A percentile compares a stretch with the other conserved stretches of the same genome.
Evolutionary conservation across 2,797 vertebrate species (phyloP).

Genomic region (Phataginus tetradactyla): DNA sequence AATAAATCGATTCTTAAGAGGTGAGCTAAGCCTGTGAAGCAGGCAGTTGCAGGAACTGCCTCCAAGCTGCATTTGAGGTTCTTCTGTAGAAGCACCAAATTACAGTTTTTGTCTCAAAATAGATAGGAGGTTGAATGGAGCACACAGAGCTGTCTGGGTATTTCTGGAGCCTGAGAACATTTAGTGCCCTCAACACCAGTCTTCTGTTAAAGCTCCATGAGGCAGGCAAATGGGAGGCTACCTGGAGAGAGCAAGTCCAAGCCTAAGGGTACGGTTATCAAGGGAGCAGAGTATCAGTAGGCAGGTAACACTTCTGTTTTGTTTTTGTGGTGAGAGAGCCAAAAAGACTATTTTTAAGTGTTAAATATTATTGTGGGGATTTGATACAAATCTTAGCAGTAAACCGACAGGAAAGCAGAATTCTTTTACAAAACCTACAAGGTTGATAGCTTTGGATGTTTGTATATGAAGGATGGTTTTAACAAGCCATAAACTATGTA

Average conservation of each 20-base stretch:
- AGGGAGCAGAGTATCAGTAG: constrained; percentile 22
- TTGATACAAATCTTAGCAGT: background rate
- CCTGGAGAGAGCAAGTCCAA: constrained; percentile 63
- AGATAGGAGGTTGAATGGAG: constrained; percentile 81
- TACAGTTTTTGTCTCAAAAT: constrained; percentile 85
- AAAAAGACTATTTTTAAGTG: constrained; percentile 52
- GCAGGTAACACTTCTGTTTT: background rate
- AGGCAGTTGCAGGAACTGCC: constrained; percentile 82
- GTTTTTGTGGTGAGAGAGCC: constrained; percentile 18
- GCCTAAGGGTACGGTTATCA: constrained; percentile 41
- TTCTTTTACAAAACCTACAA: constrained; percentile 19
- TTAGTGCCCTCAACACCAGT: constrained; percentile 81
- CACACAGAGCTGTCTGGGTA: constrained; percentile 79
- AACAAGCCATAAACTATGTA: background rate
- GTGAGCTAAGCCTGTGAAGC: constrained; percentile 76
- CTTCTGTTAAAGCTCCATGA: constrained; percentile 78
- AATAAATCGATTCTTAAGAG: constrained; percentile 79
- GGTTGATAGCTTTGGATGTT: background rate
- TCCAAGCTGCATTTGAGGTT: constrained; percentile 79
- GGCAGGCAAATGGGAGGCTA: constrained; percentile 77
- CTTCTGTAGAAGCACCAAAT: constrained; percentile 83
- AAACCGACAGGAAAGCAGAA: background rate
- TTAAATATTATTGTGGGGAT: background rate
- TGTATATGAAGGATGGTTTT: background rate
- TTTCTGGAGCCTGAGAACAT: constrained; percentile 85